These are phyloP conservation scores for Eucidaris tribuloides DNA, from an alignment of 35 echinoderm and acorn worm species.

Conservation along the genomic window DNA sequence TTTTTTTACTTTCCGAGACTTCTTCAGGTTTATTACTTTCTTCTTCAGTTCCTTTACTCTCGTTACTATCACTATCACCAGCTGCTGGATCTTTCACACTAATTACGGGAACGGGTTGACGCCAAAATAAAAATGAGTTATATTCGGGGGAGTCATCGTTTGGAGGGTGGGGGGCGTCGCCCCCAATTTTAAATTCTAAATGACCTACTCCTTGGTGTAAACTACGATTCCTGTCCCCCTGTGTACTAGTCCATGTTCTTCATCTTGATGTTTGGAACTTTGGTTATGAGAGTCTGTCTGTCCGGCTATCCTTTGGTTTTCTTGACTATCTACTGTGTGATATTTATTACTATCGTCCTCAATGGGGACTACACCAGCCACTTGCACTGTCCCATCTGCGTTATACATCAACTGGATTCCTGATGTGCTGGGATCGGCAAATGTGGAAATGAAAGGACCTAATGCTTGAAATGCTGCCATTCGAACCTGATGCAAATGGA, in stretches of 20 bases:
- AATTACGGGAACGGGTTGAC: conserved; percentile 74
- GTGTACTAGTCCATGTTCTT: too few species aligned
- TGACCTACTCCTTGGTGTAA: conserved; percentile 45
- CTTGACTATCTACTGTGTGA: background rate
- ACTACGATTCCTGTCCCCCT: too few species aligned
- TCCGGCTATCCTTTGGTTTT: background rate
- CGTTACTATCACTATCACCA: background rate
- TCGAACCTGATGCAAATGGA: conserved; percentile 71
- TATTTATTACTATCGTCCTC: conserved; percentile 21
- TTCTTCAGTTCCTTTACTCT: too few species aligned
- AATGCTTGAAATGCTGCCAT: conserved; percentile 98
- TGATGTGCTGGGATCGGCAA: conserved; percentile 90
- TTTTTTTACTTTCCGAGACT: background rate
- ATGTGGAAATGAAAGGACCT: conserved; percentile 98
- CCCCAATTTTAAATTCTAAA: conserved; percentile 36
- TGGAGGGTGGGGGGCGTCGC: conserved; percentile 1
- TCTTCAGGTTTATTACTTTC: background rate
- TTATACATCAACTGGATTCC: conserved; percentile 89
- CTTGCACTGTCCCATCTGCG: conserved; percentile 76
- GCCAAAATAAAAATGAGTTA: conserved; percentile 89
- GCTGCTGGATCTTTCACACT: background rate
- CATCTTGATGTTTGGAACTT: too few species aligned
- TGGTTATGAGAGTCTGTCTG: too few species aligned
- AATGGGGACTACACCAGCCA: conserved; percentile 58
- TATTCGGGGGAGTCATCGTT: conserved; percentile 41